Evolutionary conservation across 2,113 vertebrate genomes (phyloP).

Genomic region (Salvelinus sp.): DNA sequence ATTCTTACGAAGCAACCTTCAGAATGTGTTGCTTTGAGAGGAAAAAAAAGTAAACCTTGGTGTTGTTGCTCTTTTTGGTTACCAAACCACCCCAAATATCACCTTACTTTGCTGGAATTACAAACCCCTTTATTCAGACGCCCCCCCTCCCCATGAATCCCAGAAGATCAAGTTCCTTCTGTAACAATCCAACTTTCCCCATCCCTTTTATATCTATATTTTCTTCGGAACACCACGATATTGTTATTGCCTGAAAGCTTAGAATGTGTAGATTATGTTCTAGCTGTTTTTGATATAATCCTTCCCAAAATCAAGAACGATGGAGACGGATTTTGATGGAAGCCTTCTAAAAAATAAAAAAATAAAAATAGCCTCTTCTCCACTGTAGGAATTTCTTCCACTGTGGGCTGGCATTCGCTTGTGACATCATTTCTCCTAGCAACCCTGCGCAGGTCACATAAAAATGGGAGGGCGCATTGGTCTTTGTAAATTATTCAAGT

Average conservation of each 20-base stretch:
- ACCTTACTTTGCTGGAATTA: constrained; percentile 14
- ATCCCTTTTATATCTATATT: constrained; percentile 70
- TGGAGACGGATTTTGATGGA: constrained; percentile 78
- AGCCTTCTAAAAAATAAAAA: not conserved
- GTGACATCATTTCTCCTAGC: constrained; percentile 87
- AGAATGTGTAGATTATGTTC: constrained; percentile 70
- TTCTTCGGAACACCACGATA: constrained; percentile 66
- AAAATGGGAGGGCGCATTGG: not conserved
- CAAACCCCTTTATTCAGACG: constrained; percentile 33
- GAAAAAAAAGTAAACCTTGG: not conserved
- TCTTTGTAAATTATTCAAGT: not conserved
- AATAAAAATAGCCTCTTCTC: not conserved
- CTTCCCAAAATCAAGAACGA: constrained; percentile 61
- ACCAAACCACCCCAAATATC: constrained; percentile 7
- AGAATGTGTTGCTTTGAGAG: constrained; percentile 1
- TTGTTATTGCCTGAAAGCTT: constrained; percentile 50
- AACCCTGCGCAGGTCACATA: constrained; percentile 54
- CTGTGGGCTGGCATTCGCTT: constrained; percentile 47
- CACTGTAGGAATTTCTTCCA: constrained; percentile 33
- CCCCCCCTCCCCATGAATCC: constrained; percentile 47
- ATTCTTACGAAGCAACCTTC: constrained; percentile 16
- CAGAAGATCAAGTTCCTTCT: constrained; percentile 49
- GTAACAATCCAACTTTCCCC: constrained; percentile 75
- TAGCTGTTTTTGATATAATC: constrained; percentile 15
- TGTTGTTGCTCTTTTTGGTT: constrained; percentile 4